Conservation (phyloP, 2,113 vertebrate genomes). For the Poecile atricapillus region DNA sequence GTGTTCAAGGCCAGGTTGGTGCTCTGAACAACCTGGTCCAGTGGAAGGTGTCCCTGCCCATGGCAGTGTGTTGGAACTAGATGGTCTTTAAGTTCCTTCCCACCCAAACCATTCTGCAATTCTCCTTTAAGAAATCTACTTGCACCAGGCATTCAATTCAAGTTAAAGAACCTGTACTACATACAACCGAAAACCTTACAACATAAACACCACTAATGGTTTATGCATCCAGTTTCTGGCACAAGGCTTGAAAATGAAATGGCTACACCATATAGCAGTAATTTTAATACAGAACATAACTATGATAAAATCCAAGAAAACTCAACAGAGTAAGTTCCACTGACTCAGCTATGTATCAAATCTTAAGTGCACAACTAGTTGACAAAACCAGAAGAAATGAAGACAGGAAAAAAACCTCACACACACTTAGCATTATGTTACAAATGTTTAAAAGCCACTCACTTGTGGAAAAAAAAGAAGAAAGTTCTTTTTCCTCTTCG, state of each 20-base stretch:
- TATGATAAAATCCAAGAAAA: not conserved
- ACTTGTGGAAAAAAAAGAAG: not conserved
- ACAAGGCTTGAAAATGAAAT: not conserved
- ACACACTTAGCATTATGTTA: not conserved
- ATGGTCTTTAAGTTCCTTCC: not conserved
- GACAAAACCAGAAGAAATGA: not conserved
- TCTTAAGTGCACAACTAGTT: not conserved
- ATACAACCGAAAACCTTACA: not conserved
- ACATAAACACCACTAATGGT: not conserved
- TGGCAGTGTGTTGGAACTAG: not conserved
- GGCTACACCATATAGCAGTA: not conserved
- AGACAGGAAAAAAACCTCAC: not conserved
- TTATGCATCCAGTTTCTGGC: not conserved
- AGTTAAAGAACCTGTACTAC: not conserved
- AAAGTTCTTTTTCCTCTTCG: not conserved
- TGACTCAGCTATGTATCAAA: not conserved
- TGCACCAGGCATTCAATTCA: not conserved
- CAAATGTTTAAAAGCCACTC: not conserved
- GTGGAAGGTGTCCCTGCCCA: not conserved
- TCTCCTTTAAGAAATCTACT: not conserved
- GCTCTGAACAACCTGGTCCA: not conserved
- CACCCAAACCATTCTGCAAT: not conserved
- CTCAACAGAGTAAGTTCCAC: not conserved
- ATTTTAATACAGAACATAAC: not conserved
- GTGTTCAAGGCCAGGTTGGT: not conserved